Evolutionary conservation across 2,797 vertebrate genomes (phyloP), one percentile per base, ranked within the genome.

Genomic region (Hapalemur alaotrensis): DNA sequence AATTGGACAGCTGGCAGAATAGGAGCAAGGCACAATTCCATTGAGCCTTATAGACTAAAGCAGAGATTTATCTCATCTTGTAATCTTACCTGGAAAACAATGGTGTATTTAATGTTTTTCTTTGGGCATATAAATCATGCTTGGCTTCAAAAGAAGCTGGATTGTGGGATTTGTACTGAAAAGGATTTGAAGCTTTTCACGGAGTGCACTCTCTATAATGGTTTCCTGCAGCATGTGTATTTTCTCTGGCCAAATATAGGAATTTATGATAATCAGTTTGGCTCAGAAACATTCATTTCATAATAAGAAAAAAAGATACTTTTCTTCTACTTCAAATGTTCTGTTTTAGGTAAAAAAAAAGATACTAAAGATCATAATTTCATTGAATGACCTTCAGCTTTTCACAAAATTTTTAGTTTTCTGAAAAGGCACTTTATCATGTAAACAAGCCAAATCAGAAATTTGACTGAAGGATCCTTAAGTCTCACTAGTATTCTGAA

Each of bases 241-340:
- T 95, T 85, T 70, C 73, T 91, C 43, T 93, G 54, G 48, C 43
- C 23, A 78, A 82, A 13, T 52, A 78, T 14, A 73, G 78, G 38
- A 94, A 95, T 78, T 95, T 83, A 57, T 82, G 54, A 61, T 75
- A 91, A 72, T 65, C 4, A 69, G 2, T 96, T 95, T 94, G 89
- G 67, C 57, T 80, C 25, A 82, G 22, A 94, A 86, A 54, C n/a
- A 65, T 48, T 90, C 7, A 86, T 96, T 93, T 90, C 43, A 90
- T 93, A 96, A 81, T 87, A 83, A 79, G 57, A 35, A 78, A 81
- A 81, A 80, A 41, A 7, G 54, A 3, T 70, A 5, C 38, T 84
- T 93, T 69, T 87, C 63, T 93, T n/a, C 25, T 70, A 52, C n/a
- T 89, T 92, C 80, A 86, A 85, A 65, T 35, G 1, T 48, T 80